Evolutionary conservation across 2,888 invertebrate genomes (phyloP), one percentile per base, ranked within the genome.

Genomic region (Nycteola revayana): DNA sequence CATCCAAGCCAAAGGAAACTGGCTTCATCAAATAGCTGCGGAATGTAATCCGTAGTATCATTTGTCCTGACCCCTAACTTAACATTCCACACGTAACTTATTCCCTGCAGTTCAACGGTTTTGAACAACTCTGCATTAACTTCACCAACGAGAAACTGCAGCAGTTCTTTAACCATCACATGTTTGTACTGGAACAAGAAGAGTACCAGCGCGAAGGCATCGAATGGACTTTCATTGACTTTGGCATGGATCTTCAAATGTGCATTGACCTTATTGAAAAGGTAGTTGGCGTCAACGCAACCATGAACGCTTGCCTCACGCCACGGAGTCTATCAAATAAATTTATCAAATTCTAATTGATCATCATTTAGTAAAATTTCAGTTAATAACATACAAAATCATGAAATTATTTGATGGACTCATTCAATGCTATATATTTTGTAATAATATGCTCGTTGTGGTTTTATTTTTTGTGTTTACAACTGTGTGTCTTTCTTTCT

Each of bases 81-180:
- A 82, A 84, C 79, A 43, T 59, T 66, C 76, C 78, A 64, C 72
- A 65, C 78, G 75, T 3, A 14, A 79, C 58, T 55, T 57, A 75
- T 81, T 79, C 84, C 88, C 90, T 87, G 87, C 91, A 95, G 95
- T 95, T 84, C 92, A 98, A 98, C 92, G 96, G 97, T 89, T 98
- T 97, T 92, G 97, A 98, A 91, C 98, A 98, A 92, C 92, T 98
- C 83, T 98, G 97, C 92, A 98, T 98, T 93, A 98, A 98, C 93
- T 98, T 98, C 92, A 98, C 97, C 87, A 98, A 98, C 89, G 97
- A 98, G 91, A 96, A 97, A 90, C 93, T 98, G 70, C 98, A 98
- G 91, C 98, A 98, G 90, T 98, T 97, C 93, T 98, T 98, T 95
- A 98, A 98, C 91, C 97, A 98, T 85, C 95, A 98, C 92, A 98